Percentiles rank a stretch among this genome's conserved stretches.
These are phyloP conservation scores for Lucifuga dentata DNA, from an alignment of 2,113 vertebrate species.

Conservation along the genomic window DNA sequence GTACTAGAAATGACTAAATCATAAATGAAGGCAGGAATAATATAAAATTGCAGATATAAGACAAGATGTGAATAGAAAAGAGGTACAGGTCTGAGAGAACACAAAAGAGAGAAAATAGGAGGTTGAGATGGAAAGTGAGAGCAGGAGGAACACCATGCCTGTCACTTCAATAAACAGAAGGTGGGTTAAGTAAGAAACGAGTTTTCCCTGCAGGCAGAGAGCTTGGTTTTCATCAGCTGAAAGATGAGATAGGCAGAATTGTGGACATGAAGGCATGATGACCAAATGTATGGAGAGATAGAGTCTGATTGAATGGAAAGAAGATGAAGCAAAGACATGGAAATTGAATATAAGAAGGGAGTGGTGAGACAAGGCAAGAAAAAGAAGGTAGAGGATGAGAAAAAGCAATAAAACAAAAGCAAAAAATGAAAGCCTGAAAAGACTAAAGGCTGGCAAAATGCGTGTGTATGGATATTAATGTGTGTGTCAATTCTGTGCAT, in stretches of 20 bases:
- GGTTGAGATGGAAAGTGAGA: slow-evolving; percentile 2
- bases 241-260: background rate
- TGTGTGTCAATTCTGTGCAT: slow-evolving; percentile 1
- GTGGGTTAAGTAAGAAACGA: slow-evolving; percentile 18
- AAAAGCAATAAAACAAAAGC: background rate
- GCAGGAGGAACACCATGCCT: slow-evolving; percentile 8
- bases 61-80: slow-evolving; percentile 13
- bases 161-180: slow-evolving; percentile 23
- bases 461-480: background rate
- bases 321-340: slow-evolving; percentile 4
- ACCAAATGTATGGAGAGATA: background rate
- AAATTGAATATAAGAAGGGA: slow-evolving; percentile 3
- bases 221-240: background rate
- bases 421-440: slow-evolving; percentile 6
- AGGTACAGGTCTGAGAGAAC: slow-evolving; percentile 14
- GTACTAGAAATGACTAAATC: slow-evolving; percentile 11
- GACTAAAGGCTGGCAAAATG: background rate
- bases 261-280: slow-evolving; percentile 3
- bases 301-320: slow-evolving; percentile 2
- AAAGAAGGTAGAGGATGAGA: slow-evolving; percentile 13
- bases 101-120: slow-evolving; percentile 11
- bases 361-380: slow-evolving; percentile 18
- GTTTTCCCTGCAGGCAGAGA: slow-evolving; percentile 6
- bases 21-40: slow-evolving; percentile 17
- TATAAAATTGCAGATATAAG: slow-evolving; percentile 18